phyloP scores from a whole-genome alignment of 2,113 vertebrate species.

The Probosciger aterrimus region DNA sequence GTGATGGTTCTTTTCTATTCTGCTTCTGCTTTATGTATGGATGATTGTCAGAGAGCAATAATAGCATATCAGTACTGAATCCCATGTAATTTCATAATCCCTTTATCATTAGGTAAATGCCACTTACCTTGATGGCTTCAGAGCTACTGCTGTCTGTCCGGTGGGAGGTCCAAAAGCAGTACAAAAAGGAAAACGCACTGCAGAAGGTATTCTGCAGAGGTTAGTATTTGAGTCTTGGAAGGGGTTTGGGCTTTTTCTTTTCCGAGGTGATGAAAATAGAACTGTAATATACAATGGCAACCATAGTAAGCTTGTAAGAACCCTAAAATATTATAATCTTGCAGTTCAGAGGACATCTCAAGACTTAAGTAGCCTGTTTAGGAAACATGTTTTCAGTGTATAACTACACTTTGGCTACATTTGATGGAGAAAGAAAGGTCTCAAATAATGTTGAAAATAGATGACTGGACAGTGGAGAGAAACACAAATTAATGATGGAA shows the following conservation, averaged over 20 bases:
- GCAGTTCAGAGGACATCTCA: background rate
- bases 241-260: background rate
- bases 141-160: conserved; percentile 84
- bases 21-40: background rate
- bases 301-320: background rate
- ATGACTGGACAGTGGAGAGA: background rate
- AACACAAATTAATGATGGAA: background rate
- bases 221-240: conserved; percentile 15
- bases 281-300: background rate
- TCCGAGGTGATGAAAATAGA: background rate
- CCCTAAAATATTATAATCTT: background rate
- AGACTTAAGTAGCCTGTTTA: background rate
- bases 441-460: background rate
- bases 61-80: background rate
- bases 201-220: conserved; percentile 83
- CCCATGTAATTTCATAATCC: background rate
- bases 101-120: conserved; percentile 77
- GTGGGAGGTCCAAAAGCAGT: conserved; percentile 76
- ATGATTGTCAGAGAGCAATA: background rate
- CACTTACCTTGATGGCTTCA: conserved; percentile 84
- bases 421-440: background rate
- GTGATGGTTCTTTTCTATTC: background rate
- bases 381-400: background rate
- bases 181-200: conserved; percentile 80
- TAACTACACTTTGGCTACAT: background rate